Evolutionary conservation across 2,888 invertebrate genomes (phyloP).

Genomic region (Heliconius ethilla): DNA sequence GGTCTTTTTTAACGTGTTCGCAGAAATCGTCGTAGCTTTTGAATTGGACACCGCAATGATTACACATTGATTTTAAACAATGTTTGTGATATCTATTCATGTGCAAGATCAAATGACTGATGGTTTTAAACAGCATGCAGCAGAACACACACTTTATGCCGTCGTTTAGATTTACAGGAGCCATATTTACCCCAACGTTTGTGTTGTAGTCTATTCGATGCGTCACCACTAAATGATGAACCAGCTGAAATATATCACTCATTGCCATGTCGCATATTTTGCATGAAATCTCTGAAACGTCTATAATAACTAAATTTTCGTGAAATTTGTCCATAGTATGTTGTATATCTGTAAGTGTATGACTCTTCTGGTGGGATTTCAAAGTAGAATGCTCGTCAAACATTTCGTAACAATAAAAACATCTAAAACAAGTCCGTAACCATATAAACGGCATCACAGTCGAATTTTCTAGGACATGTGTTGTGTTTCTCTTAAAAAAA

Average conservation of each 20-base stretch:
- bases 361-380: conserved; percentile 49
- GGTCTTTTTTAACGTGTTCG: conserved; percentile 55
- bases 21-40: conserved; percentile 59
- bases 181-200: conserved; percentile 46
- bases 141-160: conserved; percentile 57
- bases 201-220: conserved; percentile 49
- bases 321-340: conserved; percentile 49
- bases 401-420: conserved; percentile 57
- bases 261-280: conserved; percentile 52
- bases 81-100: conserved; percentile 55
- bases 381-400: conserved; percentile 50
- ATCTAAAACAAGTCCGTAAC: conserved; percentile 53
- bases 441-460: conserved; percentile 56
- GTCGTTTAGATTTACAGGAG: conserved; percentile 54
- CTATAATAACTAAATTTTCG: conserved; percentile 51
- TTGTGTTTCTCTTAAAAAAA: conserved; percentile 52
- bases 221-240: conserved; percentile 49
- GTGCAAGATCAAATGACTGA: conserved; percentile 55
- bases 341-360: conserved; percentile 46
- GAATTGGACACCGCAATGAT: conserved; percentile 64
- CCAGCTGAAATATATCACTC: conserved; percentile 48
- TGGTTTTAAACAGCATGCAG: conserved; percentile 53
- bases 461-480: conserved; percentile 52
- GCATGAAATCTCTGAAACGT: conserved; percentile 55
- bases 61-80: conserved; percentile 52